A percentile compares a stretch with the other conserved stretches of the same genome.
These are phyloP conservation scores for Acanthopleura granulata DNA, from an alignment of 2,888 invertebrate species.

Conservation along the genomic window DNA sequence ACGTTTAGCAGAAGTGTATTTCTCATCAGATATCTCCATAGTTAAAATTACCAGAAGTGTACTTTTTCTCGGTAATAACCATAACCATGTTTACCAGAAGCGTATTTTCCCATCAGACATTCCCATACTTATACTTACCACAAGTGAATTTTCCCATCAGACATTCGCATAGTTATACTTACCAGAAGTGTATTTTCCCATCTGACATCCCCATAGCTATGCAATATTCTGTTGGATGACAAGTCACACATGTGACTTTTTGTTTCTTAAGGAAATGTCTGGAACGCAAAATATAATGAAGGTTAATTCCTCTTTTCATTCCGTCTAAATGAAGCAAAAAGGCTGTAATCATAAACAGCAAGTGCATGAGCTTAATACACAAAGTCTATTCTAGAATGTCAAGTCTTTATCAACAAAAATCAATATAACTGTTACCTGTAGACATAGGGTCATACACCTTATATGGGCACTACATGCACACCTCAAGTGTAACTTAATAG, in stretches of 20 bases:
- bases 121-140: conserved; percentile 78
- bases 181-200: conserved; percentile 79
- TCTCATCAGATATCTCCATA: conserved; percentile 47
- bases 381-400: too few species aligned
- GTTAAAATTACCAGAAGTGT: background rate
- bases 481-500: too few species aligned
- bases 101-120: conserved; percentile 77
- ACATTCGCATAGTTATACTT: conserved; percentile 77
- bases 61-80: background rate
- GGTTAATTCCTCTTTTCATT: too few species aligned
- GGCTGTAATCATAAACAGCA: too few species aligned
- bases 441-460: background rate
- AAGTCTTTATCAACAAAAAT: too few species aligned
- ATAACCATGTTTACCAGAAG: background rate
- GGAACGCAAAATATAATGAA: background rate
- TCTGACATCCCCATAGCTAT: conserved; percentile 79
- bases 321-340: too few species aligned
- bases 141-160: conserved; percentile 76
- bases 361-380: too few species aligned
- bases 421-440: too few species aligned
- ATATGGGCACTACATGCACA: too few species aligned
- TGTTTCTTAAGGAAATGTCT: conserved; percentile 30
- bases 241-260: conserved; percentile 76
- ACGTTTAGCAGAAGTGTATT: conserved; percentile 75
- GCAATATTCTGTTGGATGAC: conserved; percentile 78